Evolutionary conservation across 2,113 vertebrate genomes (phyloP), one percentile per base, ranked within the genome.

Genomic region (Phyllostomus discolor): DNA sequence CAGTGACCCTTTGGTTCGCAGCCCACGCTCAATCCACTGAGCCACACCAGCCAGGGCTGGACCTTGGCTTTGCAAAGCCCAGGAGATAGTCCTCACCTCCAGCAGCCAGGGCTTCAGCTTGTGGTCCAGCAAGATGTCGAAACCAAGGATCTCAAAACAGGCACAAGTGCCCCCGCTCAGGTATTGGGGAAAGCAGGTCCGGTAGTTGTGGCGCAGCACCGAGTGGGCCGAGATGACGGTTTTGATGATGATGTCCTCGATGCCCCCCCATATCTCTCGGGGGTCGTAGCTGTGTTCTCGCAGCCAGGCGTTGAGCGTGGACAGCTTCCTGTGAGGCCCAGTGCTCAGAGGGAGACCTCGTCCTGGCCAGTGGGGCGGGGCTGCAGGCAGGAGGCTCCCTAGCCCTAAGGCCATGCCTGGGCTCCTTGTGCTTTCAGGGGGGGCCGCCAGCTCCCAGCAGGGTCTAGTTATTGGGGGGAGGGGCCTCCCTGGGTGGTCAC

Each of bases 131-230:
- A 99, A 82, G 82, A 99, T 97, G 76, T 99, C 99, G 80, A 99
- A 99, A 12, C 99, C 99, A 35, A 99, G 98, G 82, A 99, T 98
- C 97, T 99, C 99, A 82, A 99, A 99, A 94, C 99, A 99, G 95
- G 99, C 99, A 0, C 97, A 98, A 28, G 84, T 92, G 22, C 98
- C 97, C 87, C 97, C 96, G 0, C 95, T 80, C 3, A 96, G 54
- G 59, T 98, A 98, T 31, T 97, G 98, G 1, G 98, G 98, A 46
- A 99, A 99, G 79, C 98, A 99, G 89, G 97, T 99, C 54, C 98
- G 98, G 97, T 99, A 99, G 92, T 98, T 98, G 98, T 99, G 99
- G 91, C 98, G 98, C 81, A 99, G 96, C 10, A 98, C 97, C 1
- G 98, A 97, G 75, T 99, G 98, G 89, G 98, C 99, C 0, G 98